Evolutionary conservation across 1,140 invertebrate species (phyloP).

Genomic region (Bombus soroeensis): DNA sequence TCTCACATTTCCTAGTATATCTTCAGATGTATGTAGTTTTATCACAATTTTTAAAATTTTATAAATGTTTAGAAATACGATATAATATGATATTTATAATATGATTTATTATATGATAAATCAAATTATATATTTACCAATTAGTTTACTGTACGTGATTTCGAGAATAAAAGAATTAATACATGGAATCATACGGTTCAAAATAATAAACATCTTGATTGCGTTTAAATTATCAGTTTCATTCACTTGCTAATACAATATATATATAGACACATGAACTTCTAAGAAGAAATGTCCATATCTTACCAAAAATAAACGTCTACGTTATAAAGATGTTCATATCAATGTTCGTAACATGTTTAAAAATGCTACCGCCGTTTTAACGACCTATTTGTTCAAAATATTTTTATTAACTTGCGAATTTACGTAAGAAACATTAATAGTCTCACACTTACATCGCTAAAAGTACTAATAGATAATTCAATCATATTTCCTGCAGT

Average conservation of each 20-base stretch:
- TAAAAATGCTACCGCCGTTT: conserved; percentile 33
- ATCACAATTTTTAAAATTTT: neutral
- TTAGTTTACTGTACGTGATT: too few species aligned
- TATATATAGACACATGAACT: neutral
- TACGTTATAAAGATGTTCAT: neutral
- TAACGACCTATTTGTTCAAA: conserved; percentile 17
- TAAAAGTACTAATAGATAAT: conserved; percentile 62
- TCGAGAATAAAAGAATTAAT: too few species aligned
- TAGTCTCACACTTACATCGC: conserved; percentile 53
- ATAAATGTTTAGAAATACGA: too few species aligned
- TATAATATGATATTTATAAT: too few species aligned
- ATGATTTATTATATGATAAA: too few species aligned
- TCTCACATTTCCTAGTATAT: too few species aligned
- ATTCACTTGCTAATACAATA: neutral
- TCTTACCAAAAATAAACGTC: neutral
- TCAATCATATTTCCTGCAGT: conserved; percentile 64
- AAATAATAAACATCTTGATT: neutral
- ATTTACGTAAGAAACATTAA: too few species aligned
- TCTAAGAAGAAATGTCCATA: neutral
- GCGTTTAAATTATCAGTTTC: neutral
- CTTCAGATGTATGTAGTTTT: neutral
- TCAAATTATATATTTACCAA: too few species aligned
- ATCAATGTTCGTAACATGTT: conserved; percentile 42
- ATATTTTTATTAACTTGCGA: neutral
- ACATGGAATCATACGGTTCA: too few species aligned